phyloP scores from a whole-genome alignment of 2,797 vertebrate genomes.

The Hipposideros larvatus region DNA sequence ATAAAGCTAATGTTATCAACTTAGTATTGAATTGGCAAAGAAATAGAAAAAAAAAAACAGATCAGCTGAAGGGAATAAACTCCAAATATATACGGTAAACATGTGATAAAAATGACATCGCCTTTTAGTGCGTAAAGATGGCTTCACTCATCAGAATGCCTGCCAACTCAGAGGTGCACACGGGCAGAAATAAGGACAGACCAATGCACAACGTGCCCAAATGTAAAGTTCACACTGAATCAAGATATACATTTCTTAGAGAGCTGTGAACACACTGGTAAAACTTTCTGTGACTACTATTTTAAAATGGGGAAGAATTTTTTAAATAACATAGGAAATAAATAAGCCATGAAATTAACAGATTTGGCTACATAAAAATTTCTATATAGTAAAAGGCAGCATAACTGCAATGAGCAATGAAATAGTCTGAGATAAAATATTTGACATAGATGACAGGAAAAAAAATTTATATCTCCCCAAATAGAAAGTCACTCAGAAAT shows the following conservation, averaged over 20 bases:
- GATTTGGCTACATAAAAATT: background rate
- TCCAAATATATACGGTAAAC: background rate
- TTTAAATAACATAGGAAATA: background rate
- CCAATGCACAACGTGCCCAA: fast-evolving
- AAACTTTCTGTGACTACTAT: background rate
- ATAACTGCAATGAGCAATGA: background rate
- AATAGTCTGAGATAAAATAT: background rate
- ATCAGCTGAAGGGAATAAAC: background rate
- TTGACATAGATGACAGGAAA: background rate
- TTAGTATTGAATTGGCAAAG: background rate
- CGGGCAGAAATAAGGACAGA: background rate
- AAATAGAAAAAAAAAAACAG: background rate
- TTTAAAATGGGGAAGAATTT: background rate
- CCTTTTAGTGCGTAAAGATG: background rate
- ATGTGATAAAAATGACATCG: fast-evolving
- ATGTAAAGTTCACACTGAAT: fast-evolving
- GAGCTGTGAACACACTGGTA: background rate
- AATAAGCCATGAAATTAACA: background rate
- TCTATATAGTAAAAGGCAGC: background rate
- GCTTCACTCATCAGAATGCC: background rate
- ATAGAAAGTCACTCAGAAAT: background rate
- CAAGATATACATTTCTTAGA: background rate
- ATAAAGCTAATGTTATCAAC: background rate
- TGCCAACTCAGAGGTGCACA: fast-evolving
- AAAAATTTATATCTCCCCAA: background rate